Percentiles rank a stretch among this genome's conserved stretches.
Evolutionary conservation across 2,797 vertebrate species (phyloP).

Genomic region (Crenichthys baileyi): DNA sequence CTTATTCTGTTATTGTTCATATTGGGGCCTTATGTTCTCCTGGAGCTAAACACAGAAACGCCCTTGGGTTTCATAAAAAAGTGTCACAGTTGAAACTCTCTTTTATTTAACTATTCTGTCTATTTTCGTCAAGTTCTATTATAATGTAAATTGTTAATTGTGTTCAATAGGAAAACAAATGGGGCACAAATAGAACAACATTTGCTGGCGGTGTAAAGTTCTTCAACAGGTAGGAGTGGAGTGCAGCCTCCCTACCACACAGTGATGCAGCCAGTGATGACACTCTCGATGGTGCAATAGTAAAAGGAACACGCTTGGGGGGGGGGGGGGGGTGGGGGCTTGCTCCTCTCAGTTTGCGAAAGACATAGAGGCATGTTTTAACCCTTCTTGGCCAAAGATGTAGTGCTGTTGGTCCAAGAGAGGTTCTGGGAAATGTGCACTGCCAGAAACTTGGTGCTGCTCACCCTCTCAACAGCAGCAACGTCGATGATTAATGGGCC

Average conservation of each 20-base stretch:
- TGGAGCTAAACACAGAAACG: not conserved
- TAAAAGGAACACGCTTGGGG: too few species aligned
- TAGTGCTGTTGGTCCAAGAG: not conserved
- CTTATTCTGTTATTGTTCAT: not conserved
- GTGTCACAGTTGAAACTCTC: not conserved
- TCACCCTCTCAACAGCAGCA: too few species aligned
- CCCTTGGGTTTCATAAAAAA: not conserved
- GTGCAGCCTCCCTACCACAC: not conserved
- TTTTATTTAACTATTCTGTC: not conserved
- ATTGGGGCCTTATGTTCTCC: not conserved
- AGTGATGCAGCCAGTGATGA: too few species aligned
- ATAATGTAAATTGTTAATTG: not conserved
- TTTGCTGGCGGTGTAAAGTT: not conserved
- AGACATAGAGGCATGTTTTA: not conserved
- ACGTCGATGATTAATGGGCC: too few species aligned
- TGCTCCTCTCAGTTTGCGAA: not conserved
- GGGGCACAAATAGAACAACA: not conserved
- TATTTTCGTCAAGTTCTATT: not conserved
- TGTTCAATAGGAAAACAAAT: not conserved
- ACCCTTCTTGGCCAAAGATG: accelerated
- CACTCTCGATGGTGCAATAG: too few species aligned
- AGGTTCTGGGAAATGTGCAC: accelerated
- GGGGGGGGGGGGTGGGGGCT: accelerated
- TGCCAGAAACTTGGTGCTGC: too few species aligned
- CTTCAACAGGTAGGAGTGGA: not conserved